Evolutionary conservation across 2,113 vertebrate genomes (phyloP).

Genomic region (Ptilonorhynchus violaceus): DNA sequence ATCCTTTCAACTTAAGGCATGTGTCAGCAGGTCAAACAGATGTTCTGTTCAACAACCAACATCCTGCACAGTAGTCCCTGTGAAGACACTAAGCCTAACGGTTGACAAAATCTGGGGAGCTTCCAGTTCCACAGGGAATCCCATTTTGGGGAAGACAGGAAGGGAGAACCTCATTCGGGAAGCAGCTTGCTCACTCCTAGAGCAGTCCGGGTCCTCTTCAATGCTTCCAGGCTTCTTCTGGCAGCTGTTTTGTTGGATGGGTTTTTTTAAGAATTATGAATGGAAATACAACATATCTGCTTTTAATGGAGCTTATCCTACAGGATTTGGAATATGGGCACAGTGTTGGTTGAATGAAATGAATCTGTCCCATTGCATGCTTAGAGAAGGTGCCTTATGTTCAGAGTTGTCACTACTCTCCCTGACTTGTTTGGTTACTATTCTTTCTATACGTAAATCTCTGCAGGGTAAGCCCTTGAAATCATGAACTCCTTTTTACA

Average conservation of each 20-base stretch:
- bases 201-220: not conserved
- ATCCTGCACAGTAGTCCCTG: not conserved
- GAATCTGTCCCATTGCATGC: not conserved
- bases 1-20: not conserved
- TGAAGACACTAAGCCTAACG: not conserved
- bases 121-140: not conserved
- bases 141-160: not conserved
- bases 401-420: not conserved
- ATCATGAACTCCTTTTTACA: not conserved
- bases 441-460: not conserved
- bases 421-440: not conserved
- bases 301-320: not conserved
- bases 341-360: not conserved
- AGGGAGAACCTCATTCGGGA: not conserved
- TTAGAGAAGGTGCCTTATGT: not conserved
- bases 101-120: not conserved
- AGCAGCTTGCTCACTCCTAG: not conserved
- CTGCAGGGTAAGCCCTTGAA: not conserved
- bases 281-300: not conserved
- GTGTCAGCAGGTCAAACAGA: not conserved
- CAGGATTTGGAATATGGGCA: not conserved
- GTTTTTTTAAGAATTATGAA: not conserved
- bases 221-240: not conserved
- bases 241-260: not conserved
- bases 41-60: not conserved